A percentile compares a stretch with the other conserved stretches of the same genome.
phyloP scores from a whole-genome alignment of 2,113 vertebrate genomes.

The Australoheros scitulus region DNA sequence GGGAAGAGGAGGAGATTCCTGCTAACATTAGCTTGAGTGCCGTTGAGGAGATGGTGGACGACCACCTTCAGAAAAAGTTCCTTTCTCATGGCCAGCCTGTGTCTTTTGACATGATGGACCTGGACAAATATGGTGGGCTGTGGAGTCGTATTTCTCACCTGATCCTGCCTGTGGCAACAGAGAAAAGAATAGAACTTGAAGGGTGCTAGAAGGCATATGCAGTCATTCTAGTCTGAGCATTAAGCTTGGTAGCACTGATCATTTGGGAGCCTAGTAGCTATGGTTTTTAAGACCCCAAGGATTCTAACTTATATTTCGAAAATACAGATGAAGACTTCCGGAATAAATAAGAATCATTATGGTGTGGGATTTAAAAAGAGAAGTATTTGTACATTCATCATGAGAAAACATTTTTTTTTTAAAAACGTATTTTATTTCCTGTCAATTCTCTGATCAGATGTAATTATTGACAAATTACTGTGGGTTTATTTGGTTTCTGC shows the following conservation, averaged over 20 bases:
- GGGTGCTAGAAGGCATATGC: constrained; percentile 51
- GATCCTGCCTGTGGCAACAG: constrained; percentile 76
- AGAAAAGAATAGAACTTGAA: constrained; percentile 54
- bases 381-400: not conserved
- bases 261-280: not conserved
- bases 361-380: not conserved
- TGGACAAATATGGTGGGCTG: constrained; percentile 80
- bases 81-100: constrained; percentile 54
- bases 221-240: not conserved
- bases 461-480: not conserved
- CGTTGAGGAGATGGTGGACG: constrained; percentile 90
- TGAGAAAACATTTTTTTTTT: not conserved
- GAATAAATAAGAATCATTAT: not conserved
- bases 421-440: constrained; percentile 21
- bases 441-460: not conserved
- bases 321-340: not conserved
- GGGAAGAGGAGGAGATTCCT: constrained; percentile 76
- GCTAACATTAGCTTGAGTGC: constrained; percentile 62
- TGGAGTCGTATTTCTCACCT: constrained; percentile 85
- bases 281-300: not conserved
- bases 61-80: constrained; percentile 85
- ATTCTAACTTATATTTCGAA: not conserved
- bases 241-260: not conserved
- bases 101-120: constrained; percentile 78
- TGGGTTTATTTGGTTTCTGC: not conserved